Conservation (phyloP, 1,140 invertebrate species). For the Bicyclus anynana region DNA sequence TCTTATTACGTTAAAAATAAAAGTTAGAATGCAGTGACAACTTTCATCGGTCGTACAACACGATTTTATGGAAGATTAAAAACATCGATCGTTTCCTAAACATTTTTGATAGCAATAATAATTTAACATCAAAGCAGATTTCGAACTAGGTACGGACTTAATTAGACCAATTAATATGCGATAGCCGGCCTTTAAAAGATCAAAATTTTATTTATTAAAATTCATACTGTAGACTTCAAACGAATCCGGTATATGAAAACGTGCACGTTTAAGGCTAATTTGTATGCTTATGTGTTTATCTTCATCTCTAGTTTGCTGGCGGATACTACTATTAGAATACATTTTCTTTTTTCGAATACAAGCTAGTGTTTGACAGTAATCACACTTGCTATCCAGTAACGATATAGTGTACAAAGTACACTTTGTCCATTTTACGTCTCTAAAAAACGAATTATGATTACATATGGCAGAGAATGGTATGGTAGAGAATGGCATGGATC, state of each 20-base stretch:
- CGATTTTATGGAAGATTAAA: slow-evolving; percentile 69
- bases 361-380: no score
- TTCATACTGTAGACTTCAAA: slow-evolving; percentile 25
- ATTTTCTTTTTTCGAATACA: no score
- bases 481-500: no score
- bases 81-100: slow-evolving; percentile 52
- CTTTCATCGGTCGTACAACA: slow-evolving; percentile 25
- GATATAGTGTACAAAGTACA: no score
- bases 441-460: no score
- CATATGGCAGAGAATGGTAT: no score
- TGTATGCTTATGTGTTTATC: slow-evolving; percentile 22
- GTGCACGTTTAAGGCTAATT: slow-evolving; percentile 19
- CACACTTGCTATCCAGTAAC: no score
- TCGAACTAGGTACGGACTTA: slow-evolving; percentile 42
- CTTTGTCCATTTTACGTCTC: no score
- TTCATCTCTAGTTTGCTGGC: slow-evolving; percentile 5
- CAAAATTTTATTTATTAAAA: slow-evolving; percentile 32
- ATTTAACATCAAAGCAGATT: slow-evolving; percentile 32
- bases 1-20: background rate
- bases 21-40: background rate
- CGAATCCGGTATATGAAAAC: slow-evolving; percentile 17
- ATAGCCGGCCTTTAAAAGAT: slow-evolving; percentile 6
- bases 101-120: slow-evolving; percentile 54
- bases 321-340: no score
- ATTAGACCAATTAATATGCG: slow-evolving; percentile 41